Base-by-base conservation (phyloP, 1,140 invertebrate genomes). In the Aethina tumida region DNA sequence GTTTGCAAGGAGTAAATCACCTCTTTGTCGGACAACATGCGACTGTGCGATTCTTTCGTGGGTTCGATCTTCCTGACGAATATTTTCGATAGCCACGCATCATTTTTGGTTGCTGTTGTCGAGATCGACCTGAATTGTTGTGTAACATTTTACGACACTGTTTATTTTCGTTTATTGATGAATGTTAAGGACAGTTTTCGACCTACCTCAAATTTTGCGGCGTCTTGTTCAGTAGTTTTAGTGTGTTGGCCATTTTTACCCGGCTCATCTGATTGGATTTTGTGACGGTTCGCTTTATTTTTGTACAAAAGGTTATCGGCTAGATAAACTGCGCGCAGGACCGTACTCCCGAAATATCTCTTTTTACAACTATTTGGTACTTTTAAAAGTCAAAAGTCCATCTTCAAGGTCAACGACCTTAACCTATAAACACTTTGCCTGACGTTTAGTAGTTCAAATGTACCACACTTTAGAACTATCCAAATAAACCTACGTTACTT, bases 1-100 rank as follows among this genome's bases (percentile, higher is more conserved):
- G 91, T 94, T 60, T 95, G 87, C 18, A 97, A 66, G 43, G 92
- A 87, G 67, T 92, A 97, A 51, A 97, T 84, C 17, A 87, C 75
- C 67, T 95, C 90, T 67, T 94, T 94, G 62, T 92, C 86, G 47
- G 90, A 91, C 18, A 97, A 71, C 76, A 94, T 88, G 38, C 86
- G 77, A 50, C 92, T 96, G 64, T 97, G 92, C 4, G 92, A 87
- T 60, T 96, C 90, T 60, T 92, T 95, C 0, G 86, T 91, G 4
- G 91, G 88, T 59, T 94, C 88, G 58, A 95, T 91, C 63, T 81
- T 88, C 44, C 88, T 70, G 16, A 93, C 89, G 36, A 92, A 65
- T 20, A 94, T 64, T 64, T 93, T 94, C 42, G 79, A 88, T 26
- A 94, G 69, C 87, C 90, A 95, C 53, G 84, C 77, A 67, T 90